Conservation (phyloP, 2,888 invertebrate genomes). For the Laspeyria flexula region DNA sequence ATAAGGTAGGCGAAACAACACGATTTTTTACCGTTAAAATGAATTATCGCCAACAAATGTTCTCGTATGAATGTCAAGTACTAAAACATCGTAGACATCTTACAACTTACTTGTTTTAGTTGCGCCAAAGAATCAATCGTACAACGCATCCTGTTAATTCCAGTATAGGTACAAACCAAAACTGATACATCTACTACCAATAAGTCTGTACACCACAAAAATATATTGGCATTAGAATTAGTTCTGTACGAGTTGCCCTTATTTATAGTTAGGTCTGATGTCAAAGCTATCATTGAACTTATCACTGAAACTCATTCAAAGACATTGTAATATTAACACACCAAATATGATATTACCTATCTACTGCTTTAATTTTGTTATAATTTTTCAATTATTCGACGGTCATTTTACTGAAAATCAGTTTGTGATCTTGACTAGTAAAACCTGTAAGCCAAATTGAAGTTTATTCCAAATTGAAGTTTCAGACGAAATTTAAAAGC, state of each 20-base stretch:
- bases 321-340: not conserved
- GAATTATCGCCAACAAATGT: too few relatives aligned
- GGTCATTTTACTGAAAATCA: too few relatives aligned
- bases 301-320: constrained; percentile 13
- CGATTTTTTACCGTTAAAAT: too few relatives aligned
- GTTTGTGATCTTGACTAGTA: too few relatives aligned
- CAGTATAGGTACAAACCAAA: constrained; percentile 21
- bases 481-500: too few relatives aligned
- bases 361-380: too few relatives aligned
- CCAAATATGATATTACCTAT: too few relatives aligned
- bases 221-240: constrained; percentile 11
- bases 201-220: constrained; percentile 29
- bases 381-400: too few relatives aligned
- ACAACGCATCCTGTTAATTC: constrained; percentile 27
- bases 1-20: too few relatives aligned
- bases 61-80: too few relatives aligned
- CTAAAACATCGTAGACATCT: not conserved
- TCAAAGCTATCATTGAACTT: constrained; percentile 13
- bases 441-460: too few relatives aligned
- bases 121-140: not conserved
- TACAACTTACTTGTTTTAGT: not conserved
- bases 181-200: constrained; percentile 17
- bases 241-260: constrained; percentile 14
- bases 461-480: too few relatives aligned
- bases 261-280: constrained; percentile 10